These are phyloP conservation scores for Astreopora myriophthalma DNA, from an alignment of 64 coral and sea anemone species.

Conservation along the genomic window DNA sequence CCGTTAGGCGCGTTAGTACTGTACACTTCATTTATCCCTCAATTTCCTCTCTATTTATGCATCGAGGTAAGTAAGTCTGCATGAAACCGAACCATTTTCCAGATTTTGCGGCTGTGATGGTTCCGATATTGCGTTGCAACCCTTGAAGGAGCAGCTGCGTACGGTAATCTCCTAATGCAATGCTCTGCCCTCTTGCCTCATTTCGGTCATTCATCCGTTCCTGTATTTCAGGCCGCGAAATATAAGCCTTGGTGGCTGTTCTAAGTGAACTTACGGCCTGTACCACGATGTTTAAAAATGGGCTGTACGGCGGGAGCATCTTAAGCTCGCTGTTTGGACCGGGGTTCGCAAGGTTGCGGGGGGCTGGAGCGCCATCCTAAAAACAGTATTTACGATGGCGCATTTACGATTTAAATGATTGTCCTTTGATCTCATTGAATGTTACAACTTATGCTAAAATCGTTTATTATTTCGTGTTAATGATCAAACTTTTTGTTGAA, in stretches of 20 bases:
- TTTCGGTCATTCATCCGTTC: background rate
- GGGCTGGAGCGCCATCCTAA: too few relatives aligned
- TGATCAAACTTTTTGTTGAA: too few relatives aligned
- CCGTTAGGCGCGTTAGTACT: background rate
- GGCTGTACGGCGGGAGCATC: slow-evolving; percentile 30
- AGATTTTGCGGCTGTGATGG: slow-evolving; percentile 17
- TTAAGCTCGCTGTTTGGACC: slow-evolving; percentile 26
- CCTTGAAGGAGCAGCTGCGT: slow-evolving; percentile 25
- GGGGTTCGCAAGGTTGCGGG: background rate
- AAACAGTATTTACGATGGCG: too few relatives aligned
- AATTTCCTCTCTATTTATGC: slow-evolving; percentile 11
- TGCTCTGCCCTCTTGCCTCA: too few relatives aligned
- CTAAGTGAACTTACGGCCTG: slow-evolving; percentile 32
- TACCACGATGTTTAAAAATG: slow-evolving; percentile 60
- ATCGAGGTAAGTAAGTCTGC: slow-evolving; percentile 49
- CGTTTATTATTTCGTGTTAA: too few relatives aligned
- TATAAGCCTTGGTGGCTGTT: too few relatives aligned
- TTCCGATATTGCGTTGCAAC: background rate
- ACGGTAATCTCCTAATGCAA: background rate
- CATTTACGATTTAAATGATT: too few relatives aligned
- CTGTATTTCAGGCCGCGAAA: slow-evolving; percentile 24
- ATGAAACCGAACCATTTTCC: slow-evolving; percentile 15
- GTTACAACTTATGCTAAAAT: too few relatives aligned
- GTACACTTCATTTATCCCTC: slow-evolving; percentile 1
- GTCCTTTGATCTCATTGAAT: too few relatives aligned